Conservation (phyloP, 2,797 vertebrate genomes). For the Setipinna tenuifilis region DNA sequence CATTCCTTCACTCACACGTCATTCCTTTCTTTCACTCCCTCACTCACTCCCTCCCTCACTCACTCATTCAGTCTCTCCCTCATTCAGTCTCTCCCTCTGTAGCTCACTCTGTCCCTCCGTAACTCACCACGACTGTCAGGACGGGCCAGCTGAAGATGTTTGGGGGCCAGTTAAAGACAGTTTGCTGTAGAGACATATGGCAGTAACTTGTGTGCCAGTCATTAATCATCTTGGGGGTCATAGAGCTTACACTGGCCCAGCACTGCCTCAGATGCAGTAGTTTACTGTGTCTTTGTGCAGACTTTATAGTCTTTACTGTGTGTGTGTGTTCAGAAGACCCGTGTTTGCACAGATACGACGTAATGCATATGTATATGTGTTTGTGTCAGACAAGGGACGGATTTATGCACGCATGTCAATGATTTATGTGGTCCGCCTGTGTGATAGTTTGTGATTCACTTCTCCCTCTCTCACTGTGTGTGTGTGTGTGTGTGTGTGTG, state of each 20-base stretch:
- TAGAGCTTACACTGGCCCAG: neutral
- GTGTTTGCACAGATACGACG: slow-evolving; percentile 7
- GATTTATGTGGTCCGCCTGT: neutral
- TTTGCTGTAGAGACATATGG: neutral
- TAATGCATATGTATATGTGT: neutral
- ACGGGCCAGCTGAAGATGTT: neutral
- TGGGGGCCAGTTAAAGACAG: neutral
- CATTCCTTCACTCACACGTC: too few species aligned
- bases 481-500: too few species aligned
- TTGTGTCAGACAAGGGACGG: neutral
- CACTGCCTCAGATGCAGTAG: neutral
- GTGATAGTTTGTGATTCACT: neutral
- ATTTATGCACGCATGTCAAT: neutral
- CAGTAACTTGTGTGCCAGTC: neutral
- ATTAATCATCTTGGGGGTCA: neutral
- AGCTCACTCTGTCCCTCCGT: slow-evolving; percentile 28
- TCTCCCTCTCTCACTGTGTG: neutral
- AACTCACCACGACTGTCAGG: neutral
- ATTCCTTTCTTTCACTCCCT: too few species aligned
- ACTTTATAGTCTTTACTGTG: neutral
- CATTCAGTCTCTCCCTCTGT: too few species aligned
- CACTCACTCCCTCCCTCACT: too few species aligned
- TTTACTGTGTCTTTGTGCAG: neutral
- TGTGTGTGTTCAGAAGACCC: slow-evolving; percentile 57
- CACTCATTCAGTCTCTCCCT: too few species aligned